A percentile compares a stretch with the other conserved stretches of the same genome.
phyloP scores from a whole-genome alignment of 2,113 vertebrate genomes.

The Salvelinus fontinalis region DNA sequence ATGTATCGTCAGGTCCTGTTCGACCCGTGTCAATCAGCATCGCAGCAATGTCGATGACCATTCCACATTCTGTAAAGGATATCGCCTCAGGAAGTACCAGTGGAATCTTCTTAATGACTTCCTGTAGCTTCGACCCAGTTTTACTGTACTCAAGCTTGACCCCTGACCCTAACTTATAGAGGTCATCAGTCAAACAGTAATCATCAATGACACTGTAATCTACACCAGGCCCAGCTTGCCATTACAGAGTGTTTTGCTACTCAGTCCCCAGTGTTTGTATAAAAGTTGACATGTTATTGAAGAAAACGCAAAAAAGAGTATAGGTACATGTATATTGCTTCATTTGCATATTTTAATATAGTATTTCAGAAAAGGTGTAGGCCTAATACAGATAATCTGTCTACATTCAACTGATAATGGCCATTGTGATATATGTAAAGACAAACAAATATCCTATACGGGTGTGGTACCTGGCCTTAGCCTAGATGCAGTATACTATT shows the following conservation, averaged over 20 bases:
- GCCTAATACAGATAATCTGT: no score
- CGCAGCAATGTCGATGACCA: conserved; percentile 57
- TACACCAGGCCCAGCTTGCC: neutral
- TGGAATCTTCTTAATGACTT: conserved; percentile 71
- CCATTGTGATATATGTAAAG: no score
- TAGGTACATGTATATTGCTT: no score
- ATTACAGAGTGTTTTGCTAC: neutral
- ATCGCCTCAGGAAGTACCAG: conserved; percentile 52
- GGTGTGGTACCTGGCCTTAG: no score
- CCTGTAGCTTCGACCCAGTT: conserved; percentile 45
- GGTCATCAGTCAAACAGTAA: neutral
- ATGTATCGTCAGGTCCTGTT: conserved; percentile 42
- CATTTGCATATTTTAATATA: no score
- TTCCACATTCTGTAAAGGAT: conserved; percentile 65
- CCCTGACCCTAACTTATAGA: conserved; percentile 13
- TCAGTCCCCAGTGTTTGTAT: neutral
- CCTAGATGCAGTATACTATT: no score
- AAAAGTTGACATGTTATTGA: no score
- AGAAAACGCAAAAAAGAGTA: no score
- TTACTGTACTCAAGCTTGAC: conserved; percentile 19
- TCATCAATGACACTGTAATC: conserved; percentile 2
- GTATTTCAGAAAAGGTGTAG: no score
- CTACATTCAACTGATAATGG: no score
- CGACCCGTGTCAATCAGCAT: conserved; percentile 68
- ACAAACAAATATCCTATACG: no score